phyloP scores from a whole-genome alignment of 2,888 invertebrate species.

The Zele albiditarsus region DNA sequence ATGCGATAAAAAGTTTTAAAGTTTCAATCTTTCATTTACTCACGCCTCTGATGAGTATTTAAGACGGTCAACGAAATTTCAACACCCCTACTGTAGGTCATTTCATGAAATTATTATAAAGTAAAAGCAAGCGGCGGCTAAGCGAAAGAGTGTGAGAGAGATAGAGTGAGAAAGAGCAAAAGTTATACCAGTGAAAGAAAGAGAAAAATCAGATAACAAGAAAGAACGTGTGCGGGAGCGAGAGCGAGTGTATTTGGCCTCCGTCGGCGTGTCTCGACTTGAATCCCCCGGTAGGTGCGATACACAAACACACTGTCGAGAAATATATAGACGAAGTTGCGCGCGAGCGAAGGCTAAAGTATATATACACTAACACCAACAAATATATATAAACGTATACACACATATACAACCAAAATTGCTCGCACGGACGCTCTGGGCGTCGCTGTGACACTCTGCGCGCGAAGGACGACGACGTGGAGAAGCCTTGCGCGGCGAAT shows the following conservation, averaged over 20 bases:
- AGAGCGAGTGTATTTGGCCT: slow-evolving; percentile 16
- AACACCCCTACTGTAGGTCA: slow-evolving; percentile 48
- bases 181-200: background rate
- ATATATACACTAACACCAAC: slow-evolving; percentile 46
- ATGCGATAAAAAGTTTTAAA: background rate
- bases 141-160: background rate
- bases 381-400: slow-evolving; percentile 43
- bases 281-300: slow-evolving; percentile 26
- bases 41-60: slow-evolving; percentile 10
- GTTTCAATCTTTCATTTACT: background rate
- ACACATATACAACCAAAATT: slow-evolving; percentile 49
- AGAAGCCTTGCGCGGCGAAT: slow-evolving; percentile 52
- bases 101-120: slow-evolving; percentile 56
- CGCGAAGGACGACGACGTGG: slow-evolving; percentile 65
- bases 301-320: slow-evolving; percentile 19
- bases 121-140: slow-evolving; percentile 39
- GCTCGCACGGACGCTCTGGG: slow-evolving; percentile 63
- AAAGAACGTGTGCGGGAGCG: background rate
- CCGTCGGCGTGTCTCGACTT: slow-evolving; percentile 19
- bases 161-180: background rate
- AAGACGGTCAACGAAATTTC: slow-evolving; percentile 44
- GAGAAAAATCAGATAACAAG: background rate
- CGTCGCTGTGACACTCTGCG: slow-evolving; percentile 69
- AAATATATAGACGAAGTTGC: background rate
- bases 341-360: slow-evolving; percentile 31